Percentiles rank a stretch among this genome's conserved stretches.
Evolutionary conservation across 2,888 invertebrate species (phyloP).

Genomic region (Catocala fraxini): DNA sequence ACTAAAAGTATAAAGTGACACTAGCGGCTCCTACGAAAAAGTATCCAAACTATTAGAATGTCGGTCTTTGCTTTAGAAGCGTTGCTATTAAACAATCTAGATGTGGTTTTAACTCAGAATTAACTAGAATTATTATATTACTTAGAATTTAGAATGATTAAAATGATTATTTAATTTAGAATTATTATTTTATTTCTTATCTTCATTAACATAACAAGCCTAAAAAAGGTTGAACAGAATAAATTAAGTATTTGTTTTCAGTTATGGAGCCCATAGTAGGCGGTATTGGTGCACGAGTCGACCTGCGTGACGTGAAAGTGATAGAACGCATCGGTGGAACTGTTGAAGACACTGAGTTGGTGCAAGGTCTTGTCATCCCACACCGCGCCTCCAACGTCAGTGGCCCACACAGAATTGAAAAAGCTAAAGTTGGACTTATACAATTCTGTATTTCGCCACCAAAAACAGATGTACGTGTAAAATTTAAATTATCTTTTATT

Average conservation of each 20-base stretch:
- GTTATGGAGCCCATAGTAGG: constrained; percentile 85
- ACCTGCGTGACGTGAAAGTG: constrained; percentile 98
- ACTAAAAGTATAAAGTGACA: too few relatives aligned
- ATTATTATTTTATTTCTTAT: too few relatives aligned
- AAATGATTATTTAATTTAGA: too few relatives aligned
- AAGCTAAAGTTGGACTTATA: constrained; percentile 99
- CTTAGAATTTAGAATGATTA: too few relatives aligned
- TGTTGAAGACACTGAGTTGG: constrained; percentile 98
- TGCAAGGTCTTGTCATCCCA: constrained; percentile 98
- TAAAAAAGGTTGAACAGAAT: too few relatives aligned
- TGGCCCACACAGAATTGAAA: constrained; percentile 97
- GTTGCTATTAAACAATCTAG: too few relatives aligned
- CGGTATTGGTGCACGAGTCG: constrained; percentile 92
- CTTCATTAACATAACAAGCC: too few relatives aligned
- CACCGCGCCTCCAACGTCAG: constrained; percentile 96
- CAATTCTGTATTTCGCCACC: constrained; percentile 99
- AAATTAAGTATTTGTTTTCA: constrained; percentile 41
- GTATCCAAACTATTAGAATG: too few relatives aligned
- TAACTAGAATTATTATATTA: too few relatives aligned
- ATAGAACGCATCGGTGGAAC: constrained; percentile 98
- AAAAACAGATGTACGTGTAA: constrained; percentile 96
- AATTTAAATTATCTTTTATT: not conserved
- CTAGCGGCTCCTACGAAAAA: too few relatives aligned
- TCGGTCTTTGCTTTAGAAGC: too few relatives aligned
- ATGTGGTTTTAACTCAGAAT: too few relatives aligned